Base-by-base conservation (phyloP, 2,888 invertebrate genomes). In the Eristalis tenax region DNA sequence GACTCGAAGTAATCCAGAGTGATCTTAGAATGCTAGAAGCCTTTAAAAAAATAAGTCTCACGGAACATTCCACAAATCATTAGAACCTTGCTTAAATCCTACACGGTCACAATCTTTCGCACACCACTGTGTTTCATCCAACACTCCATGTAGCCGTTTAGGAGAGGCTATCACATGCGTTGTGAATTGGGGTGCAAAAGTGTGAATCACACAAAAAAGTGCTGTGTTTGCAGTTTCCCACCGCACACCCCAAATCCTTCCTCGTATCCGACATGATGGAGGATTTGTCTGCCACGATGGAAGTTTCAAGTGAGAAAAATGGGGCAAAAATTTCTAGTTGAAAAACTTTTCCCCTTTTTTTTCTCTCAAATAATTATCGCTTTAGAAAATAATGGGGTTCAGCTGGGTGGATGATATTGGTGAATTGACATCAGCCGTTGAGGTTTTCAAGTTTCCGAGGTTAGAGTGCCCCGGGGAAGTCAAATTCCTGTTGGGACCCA, bases 121-220 rank as follows among this genome's bases (percentile, higher is more conserved):
- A 5, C 15, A 2, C 22, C 28, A 71, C 71, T 79, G 71, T 79
- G 3, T 26, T 26, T 1, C 59, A 23, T 23, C 26, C n/a, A 56
- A 23, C 26, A 56, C 43, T 38, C 56, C 28, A 64, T 38, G 64
- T 70, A 40, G 28, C 64, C 70, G 64, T 70, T 70, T 64, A 64
- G 40, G 57, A 70, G 28, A 57, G 56, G 8, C 64, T 70, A 78
- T 78, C 70, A 63, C 64, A 18, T 23, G 56, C n/a, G 76, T 70
- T 56, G 65, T 71, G 22, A 59, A 65, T 57, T 57, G 65, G 59
- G 71, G 61, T 65, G 71, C 43, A 59, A 71, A 79, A 79, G 78
- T 79, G 78, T 79, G 57, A 79, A 79, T 15, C 32, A 71, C 70
- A 71, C 26, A 15, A 40, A 78, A 78, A 57, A 64, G n/a, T 70